Conservation (phyloP, 92 coral and sea anemone species). For the Micromussa lordhowensis region DNA sequence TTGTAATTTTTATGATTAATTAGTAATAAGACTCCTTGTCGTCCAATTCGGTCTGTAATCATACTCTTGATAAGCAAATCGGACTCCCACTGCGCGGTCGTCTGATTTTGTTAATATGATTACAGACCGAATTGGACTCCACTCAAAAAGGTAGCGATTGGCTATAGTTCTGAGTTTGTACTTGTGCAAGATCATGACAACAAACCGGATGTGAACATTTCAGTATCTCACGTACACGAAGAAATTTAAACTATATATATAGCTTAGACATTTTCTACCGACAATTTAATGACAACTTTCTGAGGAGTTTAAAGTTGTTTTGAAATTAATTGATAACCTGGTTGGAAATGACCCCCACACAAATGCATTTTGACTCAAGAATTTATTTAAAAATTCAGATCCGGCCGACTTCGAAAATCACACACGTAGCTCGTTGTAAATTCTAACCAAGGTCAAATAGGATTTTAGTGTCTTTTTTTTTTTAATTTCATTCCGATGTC, state of each 20-base stretch:
- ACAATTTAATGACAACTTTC: neutral
- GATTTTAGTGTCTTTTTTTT: no score
- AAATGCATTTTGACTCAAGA: neutral
- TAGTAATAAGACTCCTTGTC: no score
- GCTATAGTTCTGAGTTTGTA: neutral
- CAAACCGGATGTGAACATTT: neutral
- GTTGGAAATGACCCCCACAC: neutral
- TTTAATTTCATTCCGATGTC: no score
- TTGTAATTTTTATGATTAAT: no score
- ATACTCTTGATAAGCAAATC: no score
- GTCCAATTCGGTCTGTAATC: no score
- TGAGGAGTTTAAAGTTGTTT: neutral
- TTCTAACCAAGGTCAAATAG: no score
- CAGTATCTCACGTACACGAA: neutral
- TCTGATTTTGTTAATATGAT: no score
- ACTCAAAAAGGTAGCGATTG: neutral
- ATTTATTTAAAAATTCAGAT: neutral
- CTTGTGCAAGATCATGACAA: neutral
- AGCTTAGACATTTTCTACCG: neutral
- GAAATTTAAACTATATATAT: neutral
- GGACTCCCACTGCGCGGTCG: no score
- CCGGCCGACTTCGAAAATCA: neutral
- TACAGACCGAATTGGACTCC: no score
- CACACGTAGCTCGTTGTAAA: no score
- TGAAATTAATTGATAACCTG: no score